These are phyloP conservation scores for Athalia circularis DNA, from an alignment of 2,888 invertebrate species.

Conservation along the genomic window DNA sequence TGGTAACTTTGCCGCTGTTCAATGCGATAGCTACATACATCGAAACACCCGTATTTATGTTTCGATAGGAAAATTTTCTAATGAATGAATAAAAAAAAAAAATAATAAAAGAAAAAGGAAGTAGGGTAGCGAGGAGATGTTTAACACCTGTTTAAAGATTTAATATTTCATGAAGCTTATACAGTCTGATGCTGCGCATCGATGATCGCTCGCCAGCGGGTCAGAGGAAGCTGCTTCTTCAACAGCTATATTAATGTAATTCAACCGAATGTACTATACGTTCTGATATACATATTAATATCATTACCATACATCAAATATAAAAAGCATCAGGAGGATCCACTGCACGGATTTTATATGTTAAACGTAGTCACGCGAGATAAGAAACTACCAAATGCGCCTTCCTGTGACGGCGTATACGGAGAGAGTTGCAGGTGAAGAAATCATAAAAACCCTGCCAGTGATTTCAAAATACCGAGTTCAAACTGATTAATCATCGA, in stretches of 20 bases:
- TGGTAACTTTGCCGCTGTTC: too few species aligned
- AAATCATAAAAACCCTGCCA: too few species aligned
- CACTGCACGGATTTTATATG: conserved; percentile 1
- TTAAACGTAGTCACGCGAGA: conserved; percentile 29
- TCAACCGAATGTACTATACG: conserved; percentile 18
- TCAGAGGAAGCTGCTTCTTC: conserved; percentile 17
- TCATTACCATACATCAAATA: conserved; percentile 40
- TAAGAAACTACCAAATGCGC: neutral
- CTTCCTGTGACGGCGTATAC: too few species aligned
- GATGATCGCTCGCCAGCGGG: conserved; percentile 6
- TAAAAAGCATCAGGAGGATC: neutral
- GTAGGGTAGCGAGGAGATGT: conserved; percentile 20
- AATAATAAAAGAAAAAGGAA: too few species aligned
- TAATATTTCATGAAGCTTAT: conserved; percentile 46
- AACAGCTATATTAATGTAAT: conserved; percentile 14
- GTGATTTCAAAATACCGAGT: too few species aligned
- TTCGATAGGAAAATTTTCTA: too few species aligned
- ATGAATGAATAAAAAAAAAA: neutral
- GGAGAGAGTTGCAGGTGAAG: too few species aligned
- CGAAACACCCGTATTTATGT: too few species aligned
- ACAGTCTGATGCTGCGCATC: conserved; percentile 14
- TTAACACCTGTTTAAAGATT: conserved; percentile 40
- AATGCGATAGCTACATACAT: too few species aligned
- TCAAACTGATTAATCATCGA: neutral
- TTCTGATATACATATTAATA: conserved; percentile 1